A percentile compares a stretch with the other conserved stretches of the same genome.
Conservation (phyloP, 2,113 vertebrate species). For the Origma solitaria region DNA sequence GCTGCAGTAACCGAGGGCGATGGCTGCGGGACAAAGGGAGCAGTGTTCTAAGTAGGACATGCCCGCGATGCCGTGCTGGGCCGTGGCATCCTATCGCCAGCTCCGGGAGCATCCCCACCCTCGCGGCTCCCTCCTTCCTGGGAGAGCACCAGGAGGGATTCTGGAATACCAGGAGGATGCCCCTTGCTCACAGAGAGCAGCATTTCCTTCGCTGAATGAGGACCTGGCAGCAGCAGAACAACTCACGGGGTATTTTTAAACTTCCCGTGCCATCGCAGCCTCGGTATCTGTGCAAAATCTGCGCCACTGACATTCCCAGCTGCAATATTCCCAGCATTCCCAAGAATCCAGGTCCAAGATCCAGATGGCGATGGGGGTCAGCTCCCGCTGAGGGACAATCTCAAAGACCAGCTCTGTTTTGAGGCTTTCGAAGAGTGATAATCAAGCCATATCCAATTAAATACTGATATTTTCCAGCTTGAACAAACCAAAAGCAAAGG, state of each 20-base stretch:
- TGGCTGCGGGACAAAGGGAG: conserved; percentile 22
- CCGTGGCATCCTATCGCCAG: background rate
- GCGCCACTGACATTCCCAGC: background rate
- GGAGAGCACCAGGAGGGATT: background rate
- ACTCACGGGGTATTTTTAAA: background rate
- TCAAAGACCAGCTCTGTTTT: background rate
- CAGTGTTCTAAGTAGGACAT: conserved; percentile 59
- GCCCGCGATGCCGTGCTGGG: background rate
- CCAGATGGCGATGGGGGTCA: background rate
- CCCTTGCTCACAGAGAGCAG: background rate
- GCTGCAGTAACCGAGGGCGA: conserved; percentile 35
- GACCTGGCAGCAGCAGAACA: background rate
- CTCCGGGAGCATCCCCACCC: background rate
- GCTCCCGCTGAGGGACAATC: background rate
- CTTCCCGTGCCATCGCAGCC: background rate
- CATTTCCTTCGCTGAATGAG: background rate
- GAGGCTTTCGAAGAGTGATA: background rate
- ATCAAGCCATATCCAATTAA: background rate
- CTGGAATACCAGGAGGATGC: background rate
- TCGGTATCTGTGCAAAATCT: background rate
- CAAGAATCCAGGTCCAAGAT: background rate
- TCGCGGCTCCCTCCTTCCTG: background rate
- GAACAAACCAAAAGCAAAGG: background rate
- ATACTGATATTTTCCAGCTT: background rate
- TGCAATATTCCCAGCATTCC: background rate